These are phyloP conservation scores for Pristionchus mayeri DNA, from an alignment of 2,888 invertebrate species.

Conservation along the genomic window DNA sequence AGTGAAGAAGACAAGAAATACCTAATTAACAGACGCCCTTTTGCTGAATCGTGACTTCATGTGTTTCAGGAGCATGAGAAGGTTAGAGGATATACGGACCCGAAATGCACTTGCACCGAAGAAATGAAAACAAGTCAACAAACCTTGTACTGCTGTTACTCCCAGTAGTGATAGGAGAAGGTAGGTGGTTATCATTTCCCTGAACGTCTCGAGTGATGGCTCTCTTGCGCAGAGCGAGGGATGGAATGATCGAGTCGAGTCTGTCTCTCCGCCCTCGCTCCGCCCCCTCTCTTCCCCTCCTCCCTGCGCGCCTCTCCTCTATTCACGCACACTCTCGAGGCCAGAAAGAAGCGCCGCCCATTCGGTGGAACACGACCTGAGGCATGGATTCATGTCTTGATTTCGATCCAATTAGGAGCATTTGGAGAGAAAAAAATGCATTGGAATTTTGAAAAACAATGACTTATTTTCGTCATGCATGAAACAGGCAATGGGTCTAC, in stretches of 20 bases:
- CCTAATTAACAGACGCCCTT: no score
- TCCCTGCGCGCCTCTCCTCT: not conserved
- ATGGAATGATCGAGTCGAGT: slow-evolving; percentile 1
- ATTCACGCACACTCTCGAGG: not conserved
- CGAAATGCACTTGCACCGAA: not conserved
- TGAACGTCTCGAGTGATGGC: not conserved
- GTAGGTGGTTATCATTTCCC: slow-evolving; percentile 6
- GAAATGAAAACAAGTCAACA: not conserved
- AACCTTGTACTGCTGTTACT: not conserved
- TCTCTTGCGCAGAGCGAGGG: not conserved
- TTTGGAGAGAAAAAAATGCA: not conserved
- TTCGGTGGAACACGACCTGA: not conserved
- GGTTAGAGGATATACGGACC: not conserved
- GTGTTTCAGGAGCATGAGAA: not conserved
- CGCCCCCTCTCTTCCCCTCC: slow-evolving; percentile 4
- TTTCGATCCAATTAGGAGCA: not conserved
- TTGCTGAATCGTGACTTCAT: no score
- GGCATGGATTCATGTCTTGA: not conserved
- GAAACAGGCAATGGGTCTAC: no score
- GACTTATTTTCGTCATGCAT: not conserved
- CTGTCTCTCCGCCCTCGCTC: not conserved
- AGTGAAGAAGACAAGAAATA: not conserved
- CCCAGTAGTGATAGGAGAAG: slow-evolving; percentile 5
- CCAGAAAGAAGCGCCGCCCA: not conserved
- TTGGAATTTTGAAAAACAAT: no score